Evolutionary conservation across 2,113 vertebrate species (phyloP), one percentile per base, ranked within the genome.

Genomic region (Thunnus maccoyii): DNA sequence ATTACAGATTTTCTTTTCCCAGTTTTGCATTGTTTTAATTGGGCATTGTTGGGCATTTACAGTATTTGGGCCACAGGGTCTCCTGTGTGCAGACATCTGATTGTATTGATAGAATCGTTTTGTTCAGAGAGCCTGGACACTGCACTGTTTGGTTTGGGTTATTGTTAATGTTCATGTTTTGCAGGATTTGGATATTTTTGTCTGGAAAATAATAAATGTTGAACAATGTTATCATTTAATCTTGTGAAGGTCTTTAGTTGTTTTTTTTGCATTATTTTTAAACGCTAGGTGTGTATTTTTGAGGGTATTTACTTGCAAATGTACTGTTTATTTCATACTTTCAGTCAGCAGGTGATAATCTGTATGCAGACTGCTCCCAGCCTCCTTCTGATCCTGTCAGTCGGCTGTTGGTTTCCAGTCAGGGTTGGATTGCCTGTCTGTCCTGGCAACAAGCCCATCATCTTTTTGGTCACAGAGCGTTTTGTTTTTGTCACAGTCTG

Each of bases 381-480:
- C 56, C 77, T 32, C 64, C 36, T 1, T 7, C 32, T 65, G 18
- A 76, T 41, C 52, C 61, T 77, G 61, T 76, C 60, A 10, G 52
- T 5, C 64, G 27, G 55, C 62, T 64, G 80, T 80, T 56, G 83
- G 52, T 80, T 61, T 80, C 54, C 83, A 65, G 66, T 83, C 83
- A 63, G 66, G 73, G 83, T 66, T 61, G 69, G 13, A 60, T 68
- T 72, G 74, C 41, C 27, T 46, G 55, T 88, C 85, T 90, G 84
- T 86, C 92, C 87, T 88, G 89, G 93, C 88, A 94, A 93, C 93
- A 92, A 83, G 88, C 80, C 86, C 85, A 85, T 92, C 85, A 84
- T 91, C 84, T 79, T 60, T 30, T 65, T 75, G 77, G 83, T 86
- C 87, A 74, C 77, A 76, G 66, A 57, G 80, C 36, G 5, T 88